Percentiles rank a stretch among this genome's conserved stretches.
phyloP scores from a whole-genome alignment of 2,113 vertebrate species.

The Diphyllodes magnificus region DNA sequence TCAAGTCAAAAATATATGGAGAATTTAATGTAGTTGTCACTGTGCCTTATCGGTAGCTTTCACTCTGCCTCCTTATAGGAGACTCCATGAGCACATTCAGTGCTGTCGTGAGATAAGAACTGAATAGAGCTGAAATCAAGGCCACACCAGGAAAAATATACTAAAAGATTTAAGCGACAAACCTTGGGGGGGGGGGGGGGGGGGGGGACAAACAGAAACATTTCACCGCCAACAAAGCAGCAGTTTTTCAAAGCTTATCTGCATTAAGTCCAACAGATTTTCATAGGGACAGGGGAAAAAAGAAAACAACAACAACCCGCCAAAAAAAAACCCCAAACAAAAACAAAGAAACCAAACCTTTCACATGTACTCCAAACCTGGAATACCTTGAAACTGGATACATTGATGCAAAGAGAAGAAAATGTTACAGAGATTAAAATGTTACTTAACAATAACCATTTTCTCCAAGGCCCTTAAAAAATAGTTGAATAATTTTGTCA shows the following conservation, averaged over 20 bases:
- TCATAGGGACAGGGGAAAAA: neutral
- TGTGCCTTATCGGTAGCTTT: neutral
- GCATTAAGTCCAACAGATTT: neutral
- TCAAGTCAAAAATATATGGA: neutral
- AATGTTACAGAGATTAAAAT: neutral
- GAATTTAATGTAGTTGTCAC: neutral
- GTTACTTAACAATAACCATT: neutral
- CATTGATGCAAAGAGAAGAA: neutral
- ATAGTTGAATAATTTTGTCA: neutral
- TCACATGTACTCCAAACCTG: neutral
- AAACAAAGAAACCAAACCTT: neutral
- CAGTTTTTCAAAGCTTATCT: constrained; percentile 2
- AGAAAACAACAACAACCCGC: too few species aligned
- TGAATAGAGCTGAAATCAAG: constrained; percentile 14
- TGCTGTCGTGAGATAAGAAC: neutral
- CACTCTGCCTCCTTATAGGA: neutral
- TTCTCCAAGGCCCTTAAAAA: neutral
- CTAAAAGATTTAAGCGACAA: neutral
- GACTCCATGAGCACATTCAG: neutral
- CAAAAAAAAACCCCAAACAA: neutral
- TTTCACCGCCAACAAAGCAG: neutral
- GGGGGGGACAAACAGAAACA: neutral
- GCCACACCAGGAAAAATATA: neutral
- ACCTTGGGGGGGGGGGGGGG: rapidly evolving
- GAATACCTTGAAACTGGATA: neutral